Base-by-base conservation (phyloP, 2,888 invertebrate genomes). In the Eremobia ochroleuca region DNA sequence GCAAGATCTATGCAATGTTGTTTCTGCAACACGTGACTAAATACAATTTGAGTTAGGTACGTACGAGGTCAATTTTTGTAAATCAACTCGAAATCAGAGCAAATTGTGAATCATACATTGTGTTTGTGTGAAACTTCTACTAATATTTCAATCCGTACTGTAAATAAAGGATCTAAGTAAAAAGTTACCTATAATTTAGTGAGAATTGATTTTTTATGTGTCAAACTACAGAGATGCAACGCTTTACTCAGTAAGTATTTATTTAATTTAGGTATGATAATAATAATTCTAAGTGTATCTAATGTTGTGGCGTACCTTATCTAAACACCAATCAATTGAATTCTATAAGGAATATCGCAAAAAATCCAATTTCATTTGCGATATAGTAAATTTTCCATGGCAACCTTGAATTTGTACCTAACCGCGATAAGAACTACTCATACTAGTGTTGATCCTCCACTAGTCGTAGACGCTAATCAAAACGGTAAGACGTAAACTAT, bases 361-460 rank as follows among this genome's bases (percentile, higher is more conserved):
- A 78, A 69, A 82, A 87, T 64, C 37, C 46, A 31, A 83, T 79
- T 80, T 73, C 71, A 58, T 46, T 76, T 67, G 59, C 73, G 67
- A 76, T 76, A 75, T 72, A 81, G 85, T 92, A 93, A 93, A 93
- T 94, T 94, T 94, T 93, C 94, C 94, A 91, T 87, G 83, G 83
- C 86, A 92, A 91, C 95, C 93, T 94, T 94, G 92, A 90, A 88
- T 85, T 78, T 88, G 82, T 89, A 81, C 74, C 52, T 77, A 84
- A 87, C 55, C 21, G 83, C 92, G 94, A 95, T 94, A 94, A 94
- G 89, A 88, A 92, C 94, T 94, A 94, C 92, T 94, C 94, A 93
- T 91, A 83, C 84, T 66, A 68, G 81, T 73, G 74, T 85, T 85
- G 86, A 89, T 90, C 91, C 88, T 91, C 92, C 91, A 87, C 85